phyloP scores from a whole-genome alignment of 1,140 invertebrate species.

The Drosophila asahinai region DNA sequence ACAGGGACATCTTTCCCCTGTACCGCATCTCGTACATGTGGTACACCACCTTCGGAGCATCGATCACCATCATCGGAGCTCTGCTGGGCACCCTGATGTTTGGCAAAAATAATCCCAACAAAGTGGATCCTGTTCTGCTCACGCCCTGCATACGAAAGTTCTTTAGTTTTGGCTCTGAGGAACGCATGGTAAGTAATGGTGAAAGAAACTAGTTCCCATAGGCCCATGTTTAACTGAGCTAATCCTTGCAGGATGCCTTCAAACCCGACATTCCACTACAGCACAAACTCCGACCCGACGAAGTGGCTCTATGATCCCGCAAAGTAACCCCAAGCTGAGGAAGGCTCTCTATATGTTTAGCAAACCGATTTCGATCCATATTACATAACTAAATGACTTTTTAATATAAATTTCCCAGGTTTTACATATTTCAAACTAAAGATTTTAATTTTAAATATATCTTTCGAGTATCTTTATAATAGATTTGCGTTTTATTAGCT shows the following conservation, averaged over 20 bases:
- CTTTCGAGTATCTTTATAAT: not conserved
- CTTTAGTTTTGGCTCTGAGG: slow-evolving; percentile 40
- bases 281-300: slow-evolving; percentile 59
- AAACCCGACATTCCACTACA: slow-evolving; percentile 61
- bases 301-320: slow-evolving; percentile 65
- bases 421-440: not conserved
- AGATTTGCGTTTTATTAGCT: too few relatives aligned
- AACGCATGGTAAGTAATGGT: slow-evolving; percentile 26
- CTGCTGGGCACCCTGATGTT: slow-evolving; percentile 85
- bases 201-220: not conserved
- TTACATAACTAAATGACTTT: not conserved
- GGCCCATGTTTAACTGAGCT: not conserved
- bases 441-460: not conserved
- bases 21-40: slow-evolving; percentile 90
- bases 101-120: slow-evolving; percentile 72
- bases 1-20: slow-evolving; percentile 86
- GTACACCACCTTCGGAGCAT: slow-evolving; percentile 88
- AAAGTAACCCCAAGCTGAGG: not conserved
- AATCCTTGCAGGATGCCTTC: slow-evolving; percentile 39
- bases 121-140: slow-evolving; percentile 65
- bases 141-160: slow-evolving; percentile 80
- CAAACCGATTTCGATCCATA: not conserved
- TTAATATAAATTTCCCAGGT: not conserved
- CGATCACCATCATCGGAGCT: slow-evolving; percentile 86
- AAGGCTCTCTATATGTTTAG: not conserved